Evolutionary conservation across 2,113 vertebrate genomes (phyloP).

Genomic region (Nyctereutes procyonoides): DNA sequence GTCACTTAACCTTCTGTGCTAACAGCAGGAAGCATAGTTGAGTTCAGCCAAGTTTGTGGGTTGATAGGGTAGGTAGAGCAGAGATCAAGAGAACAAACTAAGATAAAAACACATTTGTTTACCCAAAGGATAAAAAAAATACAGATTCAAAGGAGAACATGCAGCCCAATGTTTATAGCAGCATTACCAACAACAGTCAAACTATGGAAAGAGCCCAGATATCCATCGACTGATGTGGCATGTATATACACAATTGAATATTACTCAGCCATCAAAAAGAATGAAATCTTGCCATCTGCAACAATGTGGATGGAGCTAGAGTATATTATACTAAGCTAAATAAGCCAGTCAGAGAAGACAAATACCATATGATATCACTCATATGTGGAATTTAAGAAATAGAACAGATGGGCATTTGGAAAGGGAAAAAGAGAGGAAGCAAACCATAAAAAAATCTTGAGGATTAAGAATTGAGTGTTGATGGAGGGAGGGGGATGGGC

Average conservation of each 20-base stretch:
- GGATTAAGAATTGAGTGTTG: background rate
- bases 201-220: background rate
- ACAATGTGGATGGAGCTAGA: no score
- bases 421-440: no score
- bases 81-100: background rate
- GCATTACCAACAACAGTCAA: no score
- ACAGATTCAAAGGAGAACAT: background rate
- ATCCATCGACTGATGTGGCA: background rate
- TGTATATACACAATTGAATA: background rate
- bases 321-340: no score
- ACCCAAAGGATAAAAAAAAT: background rate
- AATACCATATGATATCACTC: no score
- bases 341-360: no score
- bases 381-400: no score
- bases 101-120: background rate
- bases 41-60: background rate
- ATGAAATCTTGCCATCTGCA: background rate
- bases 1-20: background rate
- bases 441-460: no score
- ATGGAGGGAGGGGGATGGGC: background rate
- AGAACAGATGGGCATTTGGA: no score
- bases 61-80: background rate
- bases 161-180: background rate
- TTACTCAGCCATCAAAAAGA: background rate
- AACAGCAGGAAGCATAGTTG: background rate